These are phyloP conservation scores for Oreochromis niloticus DNA, from an alignment of 2,113 vertebrate genomes.

Conservation along the genomic window DNA sequence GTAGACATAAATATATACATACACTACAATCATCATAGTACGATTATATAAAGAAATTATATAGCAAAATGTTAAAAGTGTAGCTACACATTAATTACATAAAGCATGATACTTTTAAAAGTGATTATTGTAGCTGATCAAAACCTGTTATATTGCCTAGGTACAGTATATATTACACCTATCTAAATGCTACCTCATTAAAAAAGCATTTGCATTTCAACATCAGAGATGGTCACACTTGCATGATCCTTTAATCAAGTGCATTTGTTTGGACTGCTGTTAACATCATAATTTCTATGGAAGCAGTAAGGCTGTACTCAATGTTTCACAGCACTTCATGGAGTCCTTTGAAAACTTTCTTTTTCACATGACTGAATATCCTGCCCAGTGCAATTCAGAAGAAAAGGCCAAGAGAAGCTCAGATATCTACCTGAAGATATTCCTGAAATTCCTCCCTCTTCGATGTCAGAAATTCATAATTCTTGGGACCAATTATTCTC, in stretches of 20 bases:
- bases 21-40: not conserved
- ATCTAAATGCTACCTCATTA: not conserved
- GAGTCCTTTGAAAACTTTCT: not conserved
- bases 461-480: slow-evolving; percentile 93
- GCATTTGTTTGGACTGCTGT: not conserved
- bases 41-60: not conserved
- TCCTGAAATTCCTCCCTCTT: slow-evolving; percentile 96
- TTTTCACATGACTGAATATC: not conserved
- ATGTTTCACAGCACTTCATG: not conserved
- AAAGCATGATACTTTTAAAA: not conserved
- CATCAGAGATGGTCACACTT: not conserved
- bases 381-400: not conserved
- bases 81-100: not conserved
- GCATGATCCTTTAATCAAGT: not conserved
- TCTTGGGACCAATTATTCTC: slow-evolving; percentile 95
- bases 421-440: slow-evolving; percentile 84
- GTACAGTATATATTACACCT: not conserved
- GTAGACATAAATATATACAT: not conserved
- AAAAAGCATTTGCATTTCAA: not conserved
- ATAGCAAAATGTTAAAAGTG: not conserved
- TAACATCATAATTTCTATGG: not conserved
- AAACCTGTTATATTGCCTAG: not conserved
- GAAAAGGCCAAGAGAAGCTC: not conserved
- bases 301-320: not conserved
- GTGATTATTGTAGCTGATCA: not conserved